Base-by-base conservation (phyloP, 2,888 invertebrate species). In the Chrysina gloriosa region DNA sequence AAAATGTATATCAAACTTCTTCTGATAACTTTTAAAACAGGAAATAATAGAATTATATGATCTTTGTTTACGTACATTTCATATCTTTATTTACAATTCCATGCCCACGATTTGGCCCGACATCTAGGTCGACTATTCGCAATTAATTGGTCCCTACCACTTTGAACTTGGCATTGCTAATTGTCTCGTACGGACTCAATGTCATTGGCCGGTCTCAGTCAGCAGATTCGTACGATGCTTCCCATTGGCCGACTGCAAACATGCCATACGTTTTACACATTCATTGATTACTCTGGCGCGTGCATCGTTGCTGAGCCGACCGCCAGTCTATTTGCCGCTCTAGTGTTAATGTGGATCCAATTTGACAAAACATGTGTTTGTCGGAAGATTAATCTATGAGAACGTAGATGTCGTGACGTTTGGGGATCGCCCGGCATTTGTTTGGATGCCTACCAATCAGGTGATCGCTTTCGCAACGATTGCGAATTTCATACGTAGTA, bases 161-260 rank as follows among this genome's bases (percentile, higher is more conserved):
- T 65, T 42, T 56, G 65, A 65, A 56, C 65, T 65, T 65, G 65
- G 65, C 56, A 39, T 65, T 27, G 56, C 25, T 9, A n/a, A 47
- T 6, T 14, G 69, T 48, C 48, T 47, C 56, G 19, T 14, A 4
- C 25, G 31, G 14, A 25, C 31, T 21, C 1, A 19, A 11, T 9
- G 23, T 14, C 29, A 72, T 72, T 70, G 71, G 72, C 21, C 47
- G 19, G 25, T 23, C 34, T 29, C 58, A 52, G 73, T 74, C 74
- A 72, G 65, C 73, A 72, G 75, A 74, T 74, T 39, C 45, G 42
- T 31, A 14, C 29, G 23, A n/a, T 45, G 19, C 23, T 25, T 52
- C 19, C 11, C 25, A 74, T 74, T 75, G 75, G 75, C 31, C 47
- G 63, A 23, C 19, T 64, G 67, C 34, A 63, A 75, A 73, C 75